A percentile compares a stretch with the other conserved stretches of the same genome.
These are phyloP conservation scores for Penelope pileata DNA, from an alignment of 2,113 vertebrate genomes.

Conservation along the genomic window DNA sequence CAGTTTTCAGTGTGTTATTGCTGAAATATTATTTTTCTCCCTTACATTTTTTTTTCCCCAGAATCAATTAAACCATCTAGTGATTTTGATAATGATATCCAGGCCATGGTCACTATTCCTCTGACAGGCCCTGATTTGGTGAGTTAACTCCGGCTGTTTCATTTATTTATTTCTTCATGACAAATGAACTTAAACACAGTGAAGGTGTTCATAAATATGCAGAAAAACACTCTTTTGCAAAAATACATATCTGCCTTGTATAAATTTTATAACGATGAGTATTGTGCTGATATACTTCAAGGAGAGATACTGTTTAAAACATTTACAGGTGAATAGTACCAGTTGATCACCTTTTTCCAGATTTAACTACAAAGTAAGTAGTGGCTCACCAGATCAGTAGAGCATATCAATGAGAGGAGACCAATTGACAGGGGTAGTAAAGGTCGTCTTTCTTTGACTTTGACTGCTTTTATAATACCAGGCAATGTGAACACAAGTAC, in stretches of 20 bases:
- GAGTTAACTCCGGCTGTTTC: background rate
- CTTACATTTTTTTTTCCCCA: background rate
- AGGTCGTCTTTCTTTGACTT: background rate
- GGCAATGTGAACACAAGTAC: background rate
- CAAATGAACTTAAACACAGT: background rate
- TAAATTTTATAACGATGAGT: background rate
- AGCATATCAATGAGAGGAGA: background rate
- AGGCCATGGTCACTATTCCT: conserved; percentile 28
- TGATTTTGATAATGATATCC: conserved; percentile 49
- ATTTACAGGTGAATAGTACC: background rate
- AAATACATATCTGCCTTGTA: background rate
- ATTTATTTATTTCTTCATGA: background rate
- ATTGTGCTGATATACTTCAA: background rate
- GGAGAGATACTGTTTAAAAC: background rate
- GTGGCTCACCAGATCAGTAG: background rate
- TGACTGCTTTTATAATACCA: background rate
- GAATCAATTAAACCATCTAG: conserved; percentile 22
- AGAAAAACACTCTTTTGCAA: background rate
- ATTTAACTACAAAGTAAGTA: background rate
- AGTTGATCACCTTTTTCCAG: background rate
- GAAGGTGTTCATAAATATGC: background rate
- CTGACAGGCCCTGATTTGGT: conserved; percentile 53
- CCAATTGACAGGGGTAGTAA: background rate
- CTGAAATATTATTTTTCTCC: background rate
- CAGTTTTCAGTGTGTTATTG: background rate